Conservation (phyloP, 2,797 vertebrate genomes). For the Salarias fasciatus region DNA sequence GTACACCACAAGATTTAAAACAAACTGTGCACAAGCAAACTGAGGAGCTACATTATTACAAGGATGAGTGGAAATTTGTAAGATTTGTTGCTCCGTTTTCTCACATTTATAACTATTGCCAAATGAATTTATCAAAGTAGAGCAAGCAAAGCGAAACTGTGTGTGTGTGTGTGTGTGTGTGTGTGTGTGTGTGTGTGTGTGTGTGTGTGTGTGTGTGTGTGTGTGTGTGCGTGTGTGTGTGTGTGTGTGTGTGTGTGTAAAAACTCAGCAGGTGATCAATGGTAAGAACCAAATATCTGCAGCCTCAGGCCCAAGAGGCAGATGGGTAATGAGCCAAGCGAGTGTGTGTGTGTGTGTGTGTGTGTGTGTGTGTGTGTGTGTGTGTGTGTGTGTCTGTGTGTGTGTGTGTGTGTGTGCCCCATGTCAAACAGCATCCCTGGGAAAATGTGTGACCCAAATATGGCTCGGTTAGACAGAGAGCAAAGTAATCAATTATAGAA, state of each 20-base stretch:
- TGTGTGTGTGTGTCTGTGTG: slow-evolving; percentile 3
- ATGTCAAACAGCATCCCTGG: slow-evolving; percentile 54
- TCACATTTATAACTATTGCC: too few species aligned
- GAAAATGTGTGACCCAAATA: slow-evolving; percentile 75
- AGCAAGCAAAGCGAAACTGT: neutral
- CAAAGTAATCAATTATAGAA: slow-evolving; percentile 77
- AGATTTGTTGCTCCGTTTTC: too few species aligned
- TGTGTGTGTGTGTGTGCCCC: slow-evolving; percentile 8
- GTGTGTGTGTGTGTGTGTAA: too few species aligned
- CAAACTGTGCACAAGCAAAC: too few species aligned
- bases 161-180: too few species aligned
- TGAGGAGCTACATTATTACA: too few species aligned
- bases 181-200: too few species aligned
- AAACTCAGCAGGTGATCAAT: slow-evolving; percentile 67
- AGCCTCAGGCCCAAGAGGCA: slow-evolving; percentile 44
- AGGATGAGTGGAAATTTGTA: too few species aligned
- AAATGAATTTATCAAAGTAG: neutral
- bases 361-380: too few species aligned
- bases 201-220: too few species aligned
- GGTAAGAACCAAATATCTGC: slow-evolving; percentile 63
- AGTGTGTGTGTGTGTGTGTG: slow-evolving; percentile 36
- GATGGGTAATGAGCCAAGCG: slow-evolving; percentile 71
- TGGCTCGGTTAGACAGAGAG: slow-evolving; percentile 64
- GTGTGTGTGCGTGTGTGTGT: too few species aligned
- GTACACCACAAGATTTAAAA: too few species aligned